A percentile compares a stretch with the other conserved stretches of the same genome.
Conservation (phyloP, 2,888 invertebrate genomes). For the Apodemia hepburni region DNA sequence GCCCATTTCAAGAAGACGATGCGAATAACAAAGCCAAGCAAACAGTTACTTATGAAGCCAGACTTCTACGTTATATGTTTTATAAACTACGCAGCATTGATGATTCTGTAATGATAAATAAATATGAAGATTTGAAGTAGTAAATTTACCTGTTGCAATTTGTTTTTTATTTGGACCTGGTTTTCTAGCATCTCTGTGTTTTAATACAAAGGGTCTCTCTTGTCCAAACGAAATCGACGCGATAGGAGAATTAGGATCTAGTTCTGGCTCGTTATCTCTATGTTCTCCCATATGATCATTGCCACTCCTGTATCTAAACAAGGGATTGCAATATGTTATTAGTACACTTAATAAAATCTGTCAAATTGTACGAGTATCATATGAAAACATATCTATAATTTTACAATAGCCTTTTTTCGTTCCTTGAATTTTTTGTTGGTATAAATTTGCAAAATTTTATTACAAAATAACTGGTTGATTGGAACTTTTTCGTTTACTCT, state of each 20-base stretch:
- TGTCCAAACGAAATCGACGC: conserved; percentile 85
- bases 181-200: conserved; percentile 79
- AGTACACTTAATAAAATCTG: not conserved
- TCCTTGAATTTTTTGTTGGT: no score
- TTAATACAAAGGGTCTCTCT: conserved; percentile 82
- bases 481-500: no score
- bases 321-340: conserved; percentile 8
- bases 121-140: conserved; percentile 77
- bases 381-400: no score
- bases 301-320: conserved; percentile 82
- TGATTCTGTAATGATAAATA: conserved; percentile 73
- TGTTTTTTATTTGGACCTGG: conserved; percentile 60
- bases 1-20: conserved; percentile 87
- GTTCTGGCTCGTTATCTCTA: conserved; percentile 84
- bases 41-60: conserved; percentile 94
- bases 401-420: no score
- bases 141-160: conserved; percentile 68
- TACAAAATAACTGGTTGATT: no score
- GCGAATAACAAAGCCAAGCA: conserved; percentile 88
- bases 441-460: no score
- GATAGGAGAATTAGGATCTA: conserved; percentile 81
- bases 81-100: conserved; percentile 82
- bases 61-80: conserved; percentile 90
- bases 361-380: no score
- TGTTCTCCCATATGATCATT: conserved; percentile 86